Evolutionary conservation across 2,113 vertebrate genomes (phyloP), one percentile per base, ranked within the genome.

Genomic region (Antigone vipio): DNA sequence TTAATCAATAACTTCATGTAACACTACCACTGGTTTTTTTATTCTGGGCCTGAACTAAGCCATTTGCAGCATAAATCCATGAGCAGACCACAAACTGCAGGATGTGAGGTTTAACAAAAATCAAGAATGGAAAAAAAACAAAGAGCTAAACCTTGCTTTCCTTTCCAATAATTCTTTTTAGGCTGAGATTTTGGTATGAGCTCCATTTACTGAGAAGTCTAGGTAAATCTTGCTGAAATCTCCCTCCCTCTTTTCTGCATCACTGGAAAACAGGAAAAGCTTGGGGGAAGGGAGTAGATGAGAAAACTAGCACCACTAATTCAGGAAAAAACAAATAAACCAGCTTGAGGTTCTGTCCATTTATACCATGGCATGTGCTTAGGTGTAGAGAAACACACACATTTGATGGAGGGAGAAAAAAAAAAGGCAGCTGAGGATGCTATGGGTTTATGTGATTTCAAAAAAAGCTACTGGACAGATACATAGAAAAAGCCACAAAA

Each of bases 1-100:
- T 49, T 93, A 76, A 85, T 91, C 66, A 94, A 5, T 75, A 91
- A 73, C 60, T 93, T 63, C 62, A 89, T 35, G 9, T 32, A 91
- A 81, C 73, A 72, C 62, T 89, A 89, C 66, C 42, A 47, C 40
- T 42, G 40, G 3, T 3, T 81, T 40, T 71, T 85, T 45, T 32
- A 53, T 53, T 32, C 68, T 87, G 34, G 62, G 64, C n/a, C 88
- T 44, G 15, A 92, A 88, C 22, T 34, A 8, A 42, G 5, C 68
- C 78, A 77, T 24, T 30, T 62, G 55, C 59, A 84, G 63, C 67
- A 71, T 27, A 92, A 89, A 84, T 19, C 35, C 73, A 55, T 26
- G 56, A 69, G 73, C 29, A 72, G 64, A 56, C n/a, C 91, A 81
- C 56, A 24, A 85, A 68, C n/a, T 89, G 69, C 73, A 82, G 78